These are phyloP conservation scores for Lagopus leucura DNA, from an alignment of 2,113 vertebrate species.

Conservation along the genomic window DNA sequence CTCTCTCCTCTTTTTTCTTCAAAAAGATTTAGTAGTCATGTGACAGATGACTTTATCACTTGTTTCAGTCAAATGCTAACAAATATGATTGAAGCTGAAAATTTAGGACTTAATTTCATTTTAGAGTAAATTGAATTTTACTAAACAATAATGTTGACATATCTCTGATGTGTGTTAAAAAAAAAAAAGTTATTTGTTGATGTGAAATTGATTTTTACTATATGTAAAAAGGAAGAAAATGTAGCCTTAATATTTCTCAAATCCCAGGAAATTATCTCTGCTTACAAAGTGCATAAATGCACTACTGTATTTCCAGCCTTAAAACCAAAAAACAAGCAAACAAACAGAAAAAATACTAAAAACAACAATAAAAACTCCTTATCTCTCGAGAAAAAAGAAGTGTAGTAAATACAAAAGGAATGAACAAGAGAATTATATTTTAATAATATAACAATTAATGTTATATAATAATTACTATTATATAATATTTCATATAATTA, in stretches of 20 bases:
- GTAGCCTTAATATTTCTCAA: not conserved
- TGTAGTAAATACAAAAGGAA: not conserved
- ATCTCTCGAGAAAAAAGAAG: not conserved
- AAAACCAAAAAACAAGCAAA: not conserved
- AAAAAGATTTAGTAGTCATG: not conserved
- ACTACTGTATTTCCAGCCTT: not conserved
- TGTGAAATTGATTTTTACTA: not conserved
- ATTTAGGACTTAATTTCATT: not conserved
- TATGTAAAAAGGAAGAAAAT: not conserved
- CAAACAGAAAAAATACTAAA: not conserved
- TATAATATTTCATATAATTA: not conserved
- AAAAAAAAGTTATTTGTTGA: not conserved
- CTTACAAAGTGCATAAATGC: not conserved
- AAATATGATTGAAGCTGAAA: not conserved
- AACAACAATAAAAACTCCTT: not conserved
- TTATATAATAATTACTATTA: too few species aligned
- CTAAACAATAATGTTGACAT: not conserved
- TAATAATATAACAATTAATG: too few species aligned
- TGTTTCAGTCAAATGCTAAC: not conserved
- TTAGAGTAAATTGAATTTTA: not conserved
- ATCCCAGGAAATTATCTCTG: not conserved
- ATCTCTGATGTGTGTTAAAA: not conserved
- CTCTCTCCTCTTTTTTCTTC: not conserved
- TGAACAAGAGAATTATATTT: not conserved
- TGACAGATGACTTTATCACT: not conserved